Evolutionary conservation across 2,113 vertebrate genomes (phyloP), one percentile per base, ranked within the genome.

Genomic region (Pachycephala philippinensis): DNA sequence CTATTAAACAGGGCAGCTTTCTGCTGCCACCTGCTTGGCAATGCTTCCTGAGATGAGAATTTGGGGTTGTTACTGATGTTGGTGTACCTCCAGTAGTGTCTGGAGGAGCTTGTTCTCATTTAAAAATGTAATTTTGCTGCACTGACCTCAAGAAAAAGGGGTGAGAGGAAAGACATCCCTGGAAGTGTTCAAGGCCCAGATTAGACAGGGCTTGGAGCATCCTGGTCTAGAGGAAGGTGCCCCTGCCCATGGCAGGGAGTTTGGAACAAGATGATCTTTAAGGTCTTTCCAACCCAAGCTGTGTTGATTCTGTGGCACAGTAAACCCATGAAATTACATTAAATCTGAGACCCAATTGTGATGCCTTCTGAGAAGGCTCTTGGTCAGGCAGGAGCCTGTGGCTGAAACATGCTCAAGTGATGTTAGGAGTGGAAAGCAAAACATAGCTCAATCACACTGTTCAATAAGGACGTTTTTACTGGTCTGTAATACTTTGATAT

Each of bases 341-440:
- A 9, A 35, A 47, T 26, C 8, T 22, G 49, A 22, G 64, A 33
- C n/a, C 4, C 8, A 22, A 0, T 4, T 65, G 19, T 22, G 60
- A 5, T 47, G 35, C n/a, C 16, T 40, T 39, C 13, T 17, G 80
- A 24, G 31, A 30, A 49, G n/a, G 28, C 21, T 27, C 7, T 2
- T 23, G 66, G 63, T 21, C 40, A 35, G 56, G 20, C 39, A 19
- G 16, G 79, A 74, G 14, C 16, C 30, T 21, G 61, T 6, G 8
- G 2, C 30, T 11, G 30, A 7, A 21, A 10, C 1, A 2, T 2
- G 28, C 23, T 13, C 2, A 3, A 1, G 56, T 2, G 12, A 2
- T 13, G 44, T 13, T 18, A 3, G 12, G 72, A 24, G 70, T 9
- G 9, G 42, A 11, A 10, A 9, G 60, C 59, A 40, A 6, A 59